Conservation (phyloP, 1,140 invertebrate genomes). For the Aethina tumida region DNA sequence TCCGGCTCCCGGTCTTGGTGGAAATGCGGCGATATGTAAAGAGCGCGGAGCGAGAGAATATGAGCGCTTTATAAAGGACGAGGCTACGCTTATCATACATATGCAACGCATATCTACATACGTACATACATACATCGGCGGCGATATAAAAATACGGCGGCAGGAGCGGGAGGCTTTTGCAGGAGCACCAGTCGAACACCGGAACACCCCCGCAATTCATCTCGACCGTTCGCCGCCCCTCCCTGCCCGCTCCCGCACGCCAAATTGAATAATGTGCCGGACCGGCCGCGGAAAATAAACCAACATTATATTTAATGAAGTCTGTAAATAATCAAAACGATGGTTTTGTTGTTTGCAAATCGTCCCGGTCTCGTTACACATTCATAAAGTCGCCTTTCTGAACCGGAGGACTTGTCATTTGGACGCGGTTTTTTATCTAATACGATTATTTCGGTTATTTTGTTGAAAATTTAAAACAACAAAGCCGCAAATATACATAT, state of each 20-base stretch:
- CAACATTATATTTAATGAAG: slow-evolving; percentile 17
- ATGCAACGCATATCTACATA: slow-evolving; percentile 26
- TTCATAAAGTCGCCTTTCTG: too few species aligned
- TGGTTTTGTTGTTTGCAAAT: too few species aligned
- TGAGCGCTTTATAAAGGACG: slow-evolving; percentile 15
- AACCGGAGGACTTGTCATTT: too few species aligned
- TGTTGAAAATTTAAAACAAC: too few species aligned
- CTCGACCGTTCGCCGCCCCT: slow-evolving; percentile 5
- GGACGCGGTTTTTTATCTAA: too few species aligned
- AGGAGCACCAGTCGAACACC: too few species aligned
- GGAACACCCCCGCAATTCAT: too few species aligned
- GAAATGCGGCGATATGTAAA: slow-evolving; percentile 7
- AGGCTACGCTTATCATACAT: slow-evolving; percentile 27
- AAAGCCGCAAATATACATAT: too few species aligned
- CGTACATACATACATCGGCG: slow-evolving; percentile 12
- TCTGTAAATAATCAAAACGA: slow-evolving; percentile 15
- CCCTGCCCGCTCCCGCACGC: background rate
- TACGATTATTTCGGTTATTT: too few species aligned
- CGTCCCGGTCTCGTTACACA: too few species aligned
- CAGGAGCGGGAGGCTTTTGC: too few species aligned
- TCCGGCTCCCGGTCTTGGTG: background rate
- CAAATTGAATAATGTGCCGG: slow-evolving; percentile 17
- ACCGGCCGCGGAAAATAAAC: slow-evolving; percentile 12
- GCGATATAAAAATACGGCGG: slow-evolving; percentile 19
- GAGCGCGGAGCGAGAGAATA: slow-evolving; percentile 14